Base-by-base conservation (phyloP, 2,113 vertebrate species). In the Osmerus mordax region DNA sequence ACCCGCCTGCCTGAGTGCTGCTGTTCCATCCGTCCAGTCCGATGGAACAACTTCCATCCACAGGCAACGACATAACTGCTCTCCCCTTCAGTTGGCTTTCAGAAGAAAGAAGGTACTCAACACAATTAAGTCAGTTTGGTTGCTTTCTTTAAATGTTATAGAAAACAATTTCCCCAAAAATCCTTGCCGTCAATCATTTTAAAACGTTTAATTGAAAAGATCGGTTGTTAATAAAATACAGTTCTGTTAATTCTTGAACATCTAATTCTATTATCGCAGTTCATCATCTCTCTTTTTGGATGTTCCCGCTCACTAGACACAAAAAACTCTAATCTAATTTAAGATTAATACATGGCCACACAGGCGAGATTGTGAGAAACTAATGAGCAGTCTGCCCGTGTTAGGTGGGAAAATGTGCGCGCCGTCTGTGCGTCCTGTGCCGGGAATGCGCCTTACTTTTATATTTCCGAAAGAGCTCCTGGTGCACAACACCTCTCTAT, bases 31-130 rank as follows among this genome's bases (percentile, higher is more conserved):
- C 69, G 61, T 66, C 86, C 69, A 86, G 84, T 78, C 84, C 87
- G 74, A 86, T 76, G 67, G 87, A 89, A 81, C 90, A 91, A 54
- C 78, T 78, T 68, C 77, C 79, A 54, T 90, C 90, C 80, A 77
- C 52, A 59, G 61, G 77, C 62, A 83, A 81, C 65, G 84, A 81
- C 85, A 90, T 91, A 70, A 64, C 62, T 55, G n/a, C 6, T 32
- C 15, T n/a, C 54, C 36, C 21, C 65, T 61, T 82, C 73, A 61
- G 67, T 28, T 54, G 67, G 25, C 79, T 82, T 82, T 73, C 65
- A 66, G 13, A 65, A 60, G 41, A 62, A 47, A 55, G 2, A 65
- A 6, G 54, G 3, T 19, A 13, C 25, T 28, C 25, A 47, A 52
- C 21, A 16, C 9, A 61, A 15, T 28, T 25, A 15, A 25, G 12